phyloP scores from a whole-genome alignment of 2,113 vertebrate genomes.

The Amphilophus citrinellus region DNA sequence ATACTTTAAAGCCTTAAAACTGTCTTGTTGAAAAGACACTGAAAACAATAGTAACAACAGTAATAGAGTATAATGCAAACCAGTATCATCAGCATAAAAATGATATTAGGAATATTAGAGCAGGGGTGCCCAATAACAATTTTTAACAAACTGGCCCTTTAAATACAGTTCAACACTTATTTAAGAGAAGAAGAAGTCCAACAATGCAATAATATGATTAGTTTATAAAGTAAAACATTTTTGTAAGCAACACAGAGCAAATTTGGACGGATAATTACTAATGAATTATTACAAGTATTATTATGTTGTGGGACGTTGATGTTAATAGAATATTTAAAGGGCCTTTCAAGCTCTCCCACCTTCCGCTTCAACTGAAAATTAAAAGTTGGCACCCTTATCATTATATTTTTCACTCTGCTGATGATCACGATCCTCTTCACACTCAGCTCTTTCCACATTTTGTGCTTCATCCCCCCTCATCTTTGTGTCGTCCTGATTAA shows the following conservation, averaged over 20 bases:
- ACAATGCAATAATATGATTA: neutral
- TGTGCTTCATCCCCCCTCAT: neutral
- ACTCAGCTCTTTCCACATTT: neutral
- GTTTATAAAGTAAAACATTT: neutral
- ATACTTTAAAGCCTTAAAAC: too few relatives aligned
- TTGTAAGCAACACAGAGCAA: neutral
- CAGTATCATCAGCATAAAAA: neutral
- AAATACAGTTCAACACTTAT: neutral
- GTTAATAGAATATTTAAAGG: neutral
- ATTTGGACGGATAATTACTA: neutral
- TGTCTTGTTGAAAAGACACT: too few relatives aligned
- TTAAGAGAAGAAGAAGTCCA: neutral
- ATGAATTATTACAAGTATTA: neutral
- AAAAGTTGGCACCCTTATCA: neutral
- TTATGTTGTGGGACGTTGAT: neutral
- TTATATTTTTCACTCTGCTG: neutral
- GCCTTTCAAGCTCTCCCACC: neutral
- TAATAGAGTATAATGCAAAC: neutral
- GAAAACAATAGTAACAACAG: neutral
- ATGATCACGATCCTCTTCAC: neutral
- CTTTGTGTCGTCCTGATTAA: neutral
- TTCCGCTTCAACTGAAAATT: neutral
- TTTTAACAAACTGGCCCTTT: neutral
- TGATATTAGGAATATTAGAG: neutral
- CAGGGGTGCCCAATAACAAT: neutral